phyloP scores from a whole-genome alignment of 2,888 invertebrate species.

The Eupeodes luniger region DNA sequence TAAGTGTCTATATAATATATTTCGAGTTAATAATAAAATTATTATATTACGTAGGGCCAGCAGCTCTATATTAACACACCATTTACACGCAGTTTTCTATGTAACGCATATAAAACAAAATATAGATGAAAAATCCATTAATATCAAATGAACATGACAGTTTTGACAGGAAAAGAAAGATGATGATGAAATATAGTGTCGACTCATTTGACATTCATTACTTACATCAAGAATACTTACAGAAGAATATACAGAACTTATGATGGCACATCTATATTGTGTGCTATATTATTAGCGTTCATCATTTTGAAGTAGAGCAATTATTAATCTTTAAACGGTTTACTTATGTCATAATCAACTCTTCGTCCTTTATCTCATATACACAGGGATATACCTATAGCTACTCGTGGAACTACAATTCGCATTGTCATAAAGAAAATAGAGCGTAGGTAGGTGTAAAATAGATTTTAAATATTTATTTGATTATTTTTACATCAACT shows the following conservation, averaged over 20 bases:
- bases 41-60: slow-evolving; percentile 14
- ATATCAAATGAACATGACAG: slow-evolving; percentile 75
- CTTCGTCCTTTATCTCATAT: slow-evolving; percentile 27
- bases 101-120: too few relatives aligned
- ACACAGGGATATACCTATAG: background rate
- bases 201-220: slow-evolving; percentile 68
- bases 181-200: slow-evolving; percentile 69
- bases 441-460: background rate
- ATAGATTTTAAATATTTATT: slow-evolving; percentile 34
- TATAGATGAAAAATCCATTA: slow-evolving; percentile 63
- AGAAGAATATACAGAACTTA: background rate
- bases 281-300: background rate
- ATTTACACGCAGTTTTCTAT: slow-evolving; percentile 74
- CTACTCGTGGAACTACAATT: too few relatives aligned
- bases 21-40: slow-evolving; percentile 38
- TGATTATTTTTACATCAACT: too few relatives aligned
- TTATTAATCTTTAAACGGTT: slow-evolving; percentile 75
- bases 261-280: slow-evolving; percentile 47
- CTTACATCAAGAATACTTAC: slow-evolving; percentile 16
- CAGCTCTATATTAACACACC: slow-evolving; percentile 49
- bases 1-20: background rate
- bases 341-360: slow-evolving; percentile 68
- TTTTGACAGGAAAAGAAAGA: slow-evolving; percentile 65
- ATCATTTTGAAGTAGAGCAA: slow-evolving; percentile 48
- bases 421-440: slow-evolving; percentile 15